These are phyloP conservation scores for Cynocephalus volans DNA, from an alignment of 2,113 vertebrate genomes.

Conservation along the genomic window DNA sequence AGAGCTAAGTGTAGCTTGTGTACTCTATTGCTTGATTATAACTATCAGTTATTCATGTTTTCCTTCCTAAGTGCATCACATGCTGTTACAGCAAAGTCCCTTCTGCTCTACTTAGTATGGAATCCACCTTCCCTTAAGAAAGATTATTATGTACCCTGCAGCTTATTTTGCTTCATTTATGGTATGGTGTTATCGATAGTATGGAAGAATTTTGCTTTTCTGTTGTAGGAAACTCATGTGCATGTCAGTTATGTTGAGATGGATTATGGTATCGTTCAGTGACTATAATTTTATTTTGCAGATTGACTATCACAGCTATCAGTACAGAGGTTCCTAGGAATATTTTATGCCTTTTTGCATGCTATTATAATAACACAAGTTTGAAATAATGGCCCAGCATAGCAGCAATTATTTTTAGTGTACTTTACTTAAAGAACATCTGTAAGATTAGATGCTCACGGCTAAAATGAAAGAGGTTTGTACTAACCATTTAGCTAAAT, in stretches of 20 bases:
- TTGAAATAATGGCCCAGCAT: not conserved
- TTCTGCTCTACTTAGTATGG: conserved; percentile 66
- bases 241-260: not conserved
- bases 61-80: conserved; percentile 74
- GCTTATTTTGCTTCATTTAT: conserved; percentile 77
- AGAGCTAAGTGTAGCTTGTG: conserved; percentile 29
- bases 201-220: conserved; percentile 42
- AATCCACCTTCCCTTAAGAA: conserved; percentile 63
- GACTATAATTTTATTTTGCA: conserved; percentile 35
- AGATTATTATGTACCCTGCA: conserved; percentile 57
- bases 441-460: not conserved
- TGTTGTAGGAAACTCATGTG: not conserved
- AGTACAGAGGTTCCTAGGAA: not conserved
- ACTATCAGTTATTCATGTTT: conserved; percentile 84
- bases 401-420: not conserved
- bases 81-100: conserved; percentile 69
- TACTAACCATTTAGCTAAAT: conserved; percentile 19
- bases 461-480: not conserved
- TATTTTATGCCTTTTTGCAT: not conserved
- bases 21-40: conserved; percentile 55
- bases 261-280: not conserved
- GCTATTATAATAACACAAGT: not conserved
- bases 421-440: not conserved
- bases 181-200: conserved; percentile 52
- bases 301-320: not conserved